These are phyloP conservation scores for Allobates femoralis DNA, from an alignment of 2,797 vertebrate species.

Conservation along the genomic window DNA sequence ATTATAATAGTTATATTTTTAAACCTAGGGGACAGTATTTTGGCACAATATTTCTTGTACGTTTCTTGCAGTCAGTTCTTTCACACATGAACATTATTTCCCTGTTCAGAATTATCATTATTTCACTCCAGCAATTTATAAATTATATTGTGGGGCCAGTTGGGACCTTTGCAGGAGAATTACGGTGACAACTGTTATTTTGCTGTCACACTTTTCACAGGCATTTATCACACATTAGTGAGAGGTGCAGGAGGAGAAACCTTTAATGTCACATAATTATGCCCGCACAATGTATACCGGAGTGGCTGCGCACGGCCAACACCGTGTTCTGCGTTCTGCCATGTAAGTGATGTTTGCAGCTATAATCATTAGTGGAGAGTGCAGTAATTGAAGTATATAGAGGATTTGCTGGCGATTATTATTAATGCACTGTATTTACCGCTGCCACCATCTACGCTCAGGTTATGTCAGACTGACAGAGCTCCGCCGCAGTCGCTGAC, in stretches of 20 bases:
- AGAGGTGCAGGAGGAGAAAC: neutral
- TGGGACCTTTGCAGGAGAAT: neutral
- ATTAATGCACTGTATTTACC: conserved; percentile 1
- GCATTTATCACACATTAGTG: conserved; percentile 10
- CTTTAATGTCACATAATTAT: conserved; percentile 24
- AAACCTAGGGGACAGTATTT: neutral
- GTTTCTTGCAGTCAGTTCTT: neutral
- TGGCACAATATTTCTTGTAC: neutral
- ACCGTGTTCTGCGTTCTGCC: neutral
- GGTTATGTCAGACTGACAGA: neutral
- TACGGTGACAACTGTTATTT: conserved; percentile 16
- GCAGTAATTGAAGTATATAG: neutral
- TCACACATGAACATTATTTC: neutral
- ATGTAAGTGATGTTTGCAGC: neutral
- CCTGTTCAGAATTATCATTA: neutral
- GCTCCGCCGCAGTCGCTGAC: neutral
- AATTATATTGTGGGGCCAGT: neutral
- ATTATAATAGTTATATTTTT: neutral
- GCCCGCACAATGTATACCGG: neutral
- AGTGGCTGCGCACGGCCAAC: neutral
- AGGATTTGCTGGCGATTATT: neutral
- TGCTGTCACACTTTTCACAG: neutral
- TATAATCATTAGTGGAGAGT: neutral
- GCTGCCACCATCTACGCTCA: neutral
- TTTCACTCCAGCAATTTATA: neutral